Evolutionary conservation across 2,888 invertebrate genomes (phyloP), one percentile per base, ranked within the genome.

Genomic region (Zele albiditarsus): DNA sequence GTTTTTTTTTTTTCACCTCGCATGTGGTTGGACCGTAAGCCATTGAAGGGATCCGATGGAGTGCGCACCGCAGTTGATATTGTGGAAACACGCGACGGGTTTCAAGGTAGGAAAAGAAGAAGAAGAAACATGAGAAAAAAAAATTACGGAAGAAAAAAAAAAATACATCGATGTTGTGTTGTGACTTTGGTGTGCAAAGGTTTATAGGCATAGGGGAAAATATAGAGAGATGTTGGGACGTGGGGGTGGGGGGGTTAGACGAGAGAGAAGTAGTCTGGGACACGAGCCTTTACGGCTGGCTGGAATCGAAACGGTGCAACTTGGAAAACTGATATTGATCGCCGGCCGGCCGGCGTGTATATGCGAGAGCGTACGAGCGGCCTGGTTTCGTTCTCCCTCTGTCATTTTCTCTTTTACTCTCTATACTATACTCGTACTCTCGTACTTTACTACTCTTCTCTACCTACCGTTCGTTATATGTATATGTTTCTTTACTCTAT

Each of bases 301-400:
- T 79, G 83, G 82, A 83, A 83, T 85, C 84, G 84, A 82, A 84
- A 84, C 82, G 81, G 79, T 79, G 78, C 81, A 84, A 85, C 82
- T 83, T 83, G 85, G 85, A 84, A 85, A 85, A 85, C 81, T 82
- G 85, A 85, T 85, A 85, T 85, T 85, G 84, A 85, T 85, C 84
- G 84, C 74, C 65, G 70, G 75, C 68, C 74, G 74, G 71, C 69
- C 68, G 68, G 76, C 68, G 65, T 69, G 70, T 60, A 66, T 78
- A 31, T 69, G 53, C 33, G 49, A 46, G 38, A 71, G 66, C 42
- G 69, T 65, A 75, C 71, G 57, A 71, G 74, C 78, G 79, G 77
- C 77, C 78, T 80, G 77, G 79, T 80, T 80, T 77, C 79, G 57
- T 78, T 77, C 76, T 58, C 42, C 38, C 68, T 69, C 71, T 72